Evolutionary conservation across 2,797 vertebrate genomes (phyloP), one percentile per base, ranked within the genome.

Genomic region (Synanceia verrucosa): DNA sequence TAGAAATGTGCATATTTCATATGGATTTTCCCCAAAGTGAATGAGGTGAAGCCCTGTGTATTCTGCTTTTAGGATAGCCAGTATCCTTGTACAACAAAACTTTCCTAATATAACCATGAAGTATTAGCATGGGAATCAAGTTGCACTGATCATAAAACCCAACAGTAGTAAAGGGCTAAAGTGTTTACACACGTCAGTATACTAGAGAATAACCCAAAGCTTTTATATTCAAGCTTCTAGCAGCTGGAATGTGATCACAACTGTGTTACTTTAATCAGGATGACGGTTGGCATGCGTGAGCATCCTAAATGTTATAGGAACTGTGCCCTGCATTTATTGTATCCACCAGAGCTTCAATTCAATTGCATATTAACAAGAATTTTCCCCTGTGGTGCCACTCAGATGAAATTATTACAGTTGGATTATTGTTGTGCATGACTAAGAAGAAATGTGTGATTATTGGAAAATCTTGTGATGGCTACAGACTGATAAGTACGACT

Each of bases 171-270:
- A 29, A 29, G 73, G 73, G 23, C 44, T 23, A 33, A 78, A 81
- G 52, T 72, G 44, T 82, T 85, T 79, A 83, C 65, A 65, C 2
- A 58, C 68, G 70, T 79, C 58, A 72, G 34, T 70, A 58, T 81
- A 59, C 63, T 44, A 70, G 59, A 75, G 81, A 81, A 86, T 81
- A 73, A 65, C 36, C 44, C 37, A 46, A n/a, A 43, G n/a, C 41
- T 71, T 51, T 53, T 64, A 43, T 76, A 59, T 66, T 80, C 18
- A 51, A 19, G 43, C 48, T 50, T 76, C 33, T 10, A 61, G 23
- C 46, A 68, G 74, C 65, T 72, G 68, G 72, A 24, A 72, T 79
- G 58, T 65, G 21, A 67, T 78, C 31, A 36, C 48, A 72, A 78
- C 47, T 72, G 65, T 50, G 51, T 73, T 86, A 66, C 77, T 79